These are phyloP conservation scores for Pelvicachromis taeniatus DNA, from an alignment of 2,113 vertebrate species.

Conservation along the genomic window DNA sequence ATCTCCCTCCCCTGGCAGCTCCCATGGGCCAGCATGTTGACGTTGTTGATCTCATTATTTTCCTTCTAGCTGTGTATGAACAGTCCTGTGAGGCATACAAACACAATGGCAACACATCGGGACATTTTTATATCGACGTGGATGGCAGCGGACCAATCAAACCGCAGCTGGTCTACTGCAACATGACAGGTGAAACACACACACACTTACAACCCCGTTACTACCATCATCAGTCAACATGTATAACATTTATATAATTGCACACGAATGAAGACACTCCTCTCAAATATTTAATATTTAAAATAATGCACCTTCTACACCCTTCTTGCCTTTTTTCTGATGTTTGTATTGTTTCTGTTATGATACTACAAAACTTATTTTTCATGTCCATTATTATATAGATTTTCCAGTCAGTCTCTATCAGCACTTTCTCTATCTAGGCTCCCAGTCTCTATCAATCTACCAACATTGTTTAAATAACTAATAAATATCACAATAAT, in stretches of 20 bases:
- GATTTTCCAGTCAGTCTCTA: neutral
- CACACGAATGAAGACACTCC: neutral
- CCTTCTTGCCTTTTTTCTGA: neutral
- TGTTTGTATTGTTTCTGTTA: neutral
- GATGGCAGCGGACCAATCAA: slow-evolving; percentile 84
- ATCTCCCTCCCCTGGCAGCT: neutral
- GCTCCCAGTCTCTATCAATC: neutral
- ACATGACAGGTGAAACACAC: slow-evolving; percentile 73
- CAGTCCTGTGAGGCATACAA: slow-evolving; percentile 86
- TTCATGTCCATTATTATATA: neutral
- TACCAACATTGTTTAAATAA: neutral
- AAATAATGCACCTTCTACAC: neutral
- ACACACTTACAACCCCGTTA: neutral
- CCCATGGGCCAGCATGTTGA: neutral
- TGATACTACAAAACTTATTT: neutral
- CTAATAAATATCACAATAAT: neutral
- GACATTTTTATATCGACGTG: slow-evolving; percentile 82
- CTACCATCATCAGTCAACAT: neutral
- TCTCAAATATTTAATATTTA: neutral
- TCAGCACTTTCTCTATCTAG: neutral
- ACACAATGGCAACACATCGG: slow-evolving; percentile 80
- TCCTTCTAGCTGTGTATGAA: slow-evolving; percentile 73
- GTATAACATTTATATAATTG: neutral
- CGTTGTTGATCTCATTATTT: slow-evolving; percentile 1
- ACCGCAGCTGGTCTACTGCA: slow-evolving; percentile 82